Evolutionary conservation across 64 coral and sea anemone species (phyloP), one percentile per base, ranked within the genome.

Genomic region (Montipora sp.): DNA sequence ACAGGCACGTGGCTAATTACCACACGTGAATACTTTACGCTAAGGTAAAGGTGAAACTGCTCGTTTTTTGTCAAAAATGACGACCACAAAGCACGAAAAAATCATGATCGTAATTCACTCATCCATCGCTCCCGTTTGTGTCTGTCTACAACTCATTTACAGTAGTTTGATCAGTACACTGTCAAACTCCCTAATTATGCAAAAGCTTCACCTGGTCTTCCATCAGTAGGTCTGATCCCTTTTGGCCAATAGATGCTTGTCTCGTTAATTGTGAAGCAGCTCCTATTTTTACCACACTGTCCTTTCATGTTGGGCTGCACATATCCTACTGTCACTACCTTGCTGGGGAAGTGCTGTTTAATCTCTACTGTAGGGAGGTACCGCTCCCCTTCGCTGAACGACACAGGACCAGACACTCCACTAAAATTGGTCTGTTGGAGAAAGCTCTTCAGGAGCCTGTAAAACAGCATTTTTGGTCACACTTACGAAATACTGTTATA

Each of bases 341-440:
- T 77, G 16, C 51, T 50, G 46, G 71, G 71, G 66, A 96, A 93
- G 20, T 84, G 84, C 75, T 96, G 95, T 19, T 23, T 79, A 10
- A 96, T 78, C 66, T 89, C 83, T 15, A 96, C 80, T 49, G 58
- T 92, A 44, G 95, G 91, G 7, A 71, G 95, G 75, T 89, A 93
- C 1, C 95, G 86, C 87, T 96, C 90, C 4, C 95, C 91, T 10
- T 90, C 80, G 22, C 78, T 93, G 46, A 96, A 96, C 4, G 83
- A 73, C 5, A 96, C 95, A 58, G 60, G 90, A 3, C 95, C 95
- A 49, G 95, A 96, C 44, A 89, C 90, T 48, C 95, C 95, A 73
- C 70, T 96, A 50, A 96, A 96, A 73, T 96, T 96, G 49, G 90
- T 87, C 36, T 96, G 69, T 43, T 96, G 95, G n/a, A 96, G 83